Evolutionary conservation across 2,113 vertebrate species (phyloP).

Genomic region (Stigmatopora argus): DNA sequence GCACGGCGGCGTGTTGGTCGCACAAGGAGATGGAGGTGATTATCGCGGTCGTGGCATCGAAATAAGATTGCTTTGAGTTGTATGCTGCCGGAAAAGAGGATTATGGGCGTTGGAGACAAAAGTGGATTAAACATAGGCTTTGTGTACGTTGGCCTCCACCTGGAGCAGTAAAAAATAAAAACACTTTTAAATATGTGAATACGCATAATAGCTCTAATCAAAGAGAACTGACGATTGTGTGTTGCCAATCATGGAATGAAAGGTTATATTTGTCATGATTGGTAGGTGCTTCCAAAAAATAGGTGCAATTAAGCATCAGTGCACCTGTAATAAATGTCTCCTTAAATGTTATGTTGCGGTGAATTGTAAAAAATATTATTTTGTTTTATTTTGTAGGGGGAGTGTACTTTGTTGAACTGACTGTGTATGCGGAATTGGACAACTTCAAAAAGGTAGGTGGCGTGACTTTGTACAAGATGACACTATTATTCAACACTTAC

Average conservation of each 20-base stretch:
- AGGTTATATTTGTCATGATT: constrained; percentile 29
- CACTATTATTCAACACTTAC: too few relatives aligned
- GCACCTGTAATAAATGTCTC: background rate
- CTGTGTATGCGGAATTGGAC: background rate
- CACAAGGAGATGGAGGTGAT: constrained; percentile 37
- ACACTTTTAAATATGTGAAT: background rate
- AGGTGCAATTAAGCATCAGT: constrained; percentile 13
- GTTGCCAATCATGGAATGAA: constrained; percentile 34
- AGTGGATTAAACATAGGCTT: constrained; percentile 48
- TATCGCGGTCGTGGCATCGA: constrained; percentile 45
- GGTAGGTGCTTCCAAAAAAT: constrained; percentile 40
- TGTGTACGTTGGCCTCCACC: constrained; percentile 18
- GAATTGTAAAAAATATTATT: too few relatives aligned
- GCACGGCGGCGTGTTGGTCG: constrained; percentile 28
- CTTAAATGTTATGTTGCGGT: background rate
- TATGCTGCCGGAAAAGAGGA: constrained; percentile 49
- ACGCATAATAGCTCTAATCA: background rate
- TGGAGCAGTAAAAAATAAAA: background rate
- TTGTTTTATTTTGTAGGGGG: background rate
- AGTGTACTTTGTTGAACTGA: background rate
- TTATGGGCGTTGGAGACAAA: constrained; percentile 45
- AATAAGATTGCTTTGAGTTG: constrained; percentile 48
- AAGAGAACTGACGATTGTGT: background rate
- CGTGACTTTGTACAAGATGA: too few relatives aligned
- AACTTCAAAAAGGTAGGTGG: background rate